Base-by-base conservation (phyloP, 1,140 invertebrate genomes). In the Venturia canescens region DNA sequence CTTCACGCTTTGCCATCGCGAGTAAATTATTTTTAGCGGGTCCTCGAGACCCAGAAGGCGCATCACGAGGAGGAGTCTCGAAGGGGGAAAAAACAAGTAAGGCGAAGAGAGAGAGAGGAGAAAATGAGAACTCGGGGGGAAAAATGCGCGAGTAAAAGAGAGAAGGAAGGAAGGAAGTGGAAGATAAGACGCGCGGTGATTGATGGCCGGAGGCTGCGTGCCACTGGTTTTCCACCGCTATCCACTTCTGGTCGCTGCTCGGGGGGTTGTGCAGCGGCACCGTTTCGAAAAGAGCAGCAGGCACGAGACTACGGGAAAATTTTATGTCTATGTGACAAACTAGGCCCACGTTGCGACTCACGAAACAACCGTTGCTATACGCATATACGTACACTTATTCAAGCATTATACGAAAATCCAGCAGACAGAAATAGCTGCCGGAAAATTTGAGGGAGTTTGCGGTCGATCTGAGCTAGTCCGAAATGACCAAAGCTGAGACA, bases 161-260 rank as follows among this genome's bases (percentile, higher is more conserved):
- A 79, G 72, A 80, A 82, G 71, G 79, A 67, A 79, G 72, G 80
- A 81, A 84, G 74, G 74, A 83, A 82, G 80, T 80, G 29, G 48
- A 77, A 88, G 86, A 87, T 84, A 87, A 86, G 83, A 81, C 83
- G 34, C 83, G 34, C 31, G 80, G 79, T 89, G 88, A 89, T 89
- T 86, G 87, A 89, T 88, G 81, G 82, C 78, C 74, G 76, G 78
- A 80, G 82, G 80, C 84, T 85, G 84, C 70, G 74, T 76, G 21
- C 23, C 66, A 75, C 74, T 77, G 75, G 75, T 66, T 29, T 60
- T 44, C 34, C 44, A 29, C 57, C 53, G 57, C 67, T 60, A 60
- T 79, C 72, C 38, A 50, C 71, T 79, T 80, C 57, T 79, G 50
- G 29, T 75, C 57, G 50, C 44, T 74, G 71, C 53, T 71, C 31